Evolutionary conservation across 2,888 invertebrate species (phyloP).

Genomic region (Xylota segnis): DNA sequence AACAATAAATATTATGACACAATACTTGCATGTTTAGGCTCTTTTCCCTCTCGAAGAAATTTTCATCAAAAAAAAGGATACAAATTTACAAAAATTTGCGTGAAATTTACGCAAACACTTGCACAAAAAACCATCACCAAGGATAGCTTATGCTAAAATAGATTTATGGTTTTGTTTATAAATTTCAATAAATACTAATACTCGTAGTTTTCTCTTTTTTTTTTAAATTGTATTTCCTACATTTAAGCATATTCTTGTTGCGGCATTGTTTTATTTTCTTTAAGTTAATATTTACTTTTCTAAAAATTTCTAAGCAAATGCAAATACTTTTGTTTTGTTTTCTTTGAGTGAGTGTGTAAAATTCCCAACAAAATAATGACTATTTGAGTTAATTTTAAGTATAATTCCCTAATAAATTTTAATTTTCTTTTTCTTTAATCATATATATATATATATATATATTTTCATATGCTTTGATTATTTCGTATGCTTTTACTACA

Average conservation of each 20-base stretch:
- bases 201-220: conserved; percentile 48
- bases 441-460: background rate
- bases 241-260: conserved; percentile 66
- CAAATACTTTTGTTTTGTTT: conserved; percentile 15
- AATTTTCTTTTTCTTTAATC: conserved; percentile 1
- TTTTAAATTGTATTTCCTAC: conserved; percentile 47
- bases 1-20: conserved; percentile 65
- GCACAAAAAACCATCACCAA: conserved; percentile 13
- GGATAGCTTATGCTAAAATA: conserved; percentile 20
- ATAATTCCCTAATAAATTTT: conserved; percentile 68
- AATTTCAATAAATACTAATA: conserved; percentile 57
- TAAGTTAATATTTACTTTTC: conserved; percentile 18
- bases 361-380: conserved; percentile 69
- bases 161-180: background rate
- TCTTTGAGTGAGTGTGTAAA: conserved; percentile 52
- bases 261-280: conserved; percentile 23
- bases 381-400: conserved; percentile 48
- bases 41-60: conserved; percentile 38
- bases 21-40: conserved; percentile 56
- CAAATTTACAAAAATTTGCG: conserved; percentile 21
- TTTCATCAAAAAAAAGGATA: conserved; percentile 17
- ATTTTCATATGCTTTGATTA: conserved; percentile 34
- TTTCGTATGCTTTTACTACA: conserved; percentile 51
- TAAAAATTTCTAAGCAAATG: conserved; percentile 48
- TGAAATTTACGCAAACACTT: background rate